A percentile compares a stretch with the other conserved stretches of the same genome.
Conservation (phyloP, 2,113 vertebrate genomes). For the Cyphomyrus plagiostoma region DNA sequence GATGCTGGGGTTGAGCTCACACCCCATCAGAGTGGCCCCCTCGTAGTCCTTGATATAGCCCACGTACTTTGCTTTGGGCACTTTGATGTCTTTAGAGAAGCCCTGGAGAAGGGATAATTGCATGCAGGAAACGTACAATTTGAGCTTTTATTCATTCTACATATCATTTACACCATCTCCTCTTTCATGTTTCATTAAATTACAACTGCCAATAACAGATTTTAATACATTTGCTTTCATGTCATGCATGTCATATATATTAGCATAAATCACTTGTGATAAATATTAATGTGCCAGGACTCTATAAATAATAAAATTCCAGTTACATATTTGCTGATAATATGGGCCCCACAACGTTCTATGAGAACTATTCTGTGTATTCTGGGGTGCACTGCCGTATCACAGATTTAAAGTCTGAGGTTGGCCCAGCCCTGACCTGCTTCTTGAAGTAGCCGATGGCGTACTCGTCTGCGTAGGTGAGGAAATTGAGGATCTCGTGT, state of each 20-base stretch:
- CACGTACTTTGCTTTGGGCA: constrained; percentile 90
- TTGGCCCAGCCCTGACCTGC: constrained; percentile 63
- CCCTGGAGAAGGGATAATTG: constrained; percentile 59
- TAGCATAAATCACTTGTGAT: neutral
- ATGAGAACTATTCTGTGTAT: neutral
- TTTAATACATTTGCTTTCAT: constrained; percentile 9
- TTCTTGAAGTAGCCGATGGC: constrained; percentile 99
- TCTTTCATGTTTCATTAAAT: neutral
- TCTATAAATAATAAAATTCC: neutral
- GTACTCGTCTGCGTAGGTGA: constrained; percentile 97
- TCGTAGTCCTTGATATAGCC: constrained; percentile 99
- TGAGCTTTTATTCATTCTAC: neutral
- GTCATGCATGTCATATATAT: neutral
- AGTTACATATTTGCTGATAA: neutral
- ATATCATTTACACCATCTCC: neutral
- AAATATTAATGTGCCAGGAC: neutral
- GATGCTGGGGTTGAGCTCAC: constrained; percentile 92
- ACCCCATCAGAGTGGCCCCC: constrained; percentile 96
- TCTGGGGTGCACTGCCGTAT: neutral
- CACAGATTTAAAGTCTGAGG: neutral
- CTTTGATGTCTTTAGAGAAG: constrained; percentile 99
- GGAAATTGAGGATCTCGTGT: constrained; percentile 92
- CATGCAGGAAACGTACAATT: constrained; percentile 13
- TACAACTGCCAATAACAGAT: neutral
- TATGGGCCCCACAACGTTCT: neutral